phyloP scores from a whole-genome alignment of 2,797 vertebrate genomes.

The Rhadinocentrus ornatus region DNA sequence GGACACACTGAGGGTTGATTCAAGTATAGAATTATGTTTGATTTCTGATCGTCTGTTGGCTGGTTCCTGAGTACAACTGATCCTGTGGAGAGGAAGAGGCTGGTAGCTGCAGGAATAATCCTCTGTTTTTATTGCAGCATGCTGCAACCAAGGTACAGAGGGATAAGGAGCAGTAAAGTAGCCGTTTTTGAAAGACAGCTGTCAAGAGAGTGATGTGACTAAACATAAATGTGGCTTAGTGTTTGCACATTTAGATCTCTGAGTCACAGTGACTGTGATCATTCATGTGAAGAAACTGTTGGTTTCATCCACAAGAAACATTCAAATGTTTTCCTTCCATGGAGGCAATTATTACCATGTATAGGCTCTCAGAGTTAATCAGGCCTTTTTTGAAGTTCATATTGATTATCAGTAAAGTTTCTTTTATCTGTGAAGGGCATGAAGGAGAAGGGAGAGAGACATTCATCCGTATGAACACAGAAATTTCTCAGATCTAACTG shows the following conservation, averaged over 20 bases:
- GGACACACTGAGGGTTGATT: background rate
- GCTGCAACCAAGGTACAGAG: constrained; percentile 17
- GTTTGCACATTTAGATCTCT: constrained; percentile 1
- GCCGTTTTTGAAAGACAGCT: constrained; percentile 14
- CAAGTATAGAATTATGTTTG: constrained; percentile 4
- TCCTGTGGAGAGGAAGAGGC: background rate
- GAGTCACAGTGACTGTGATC: background rate
- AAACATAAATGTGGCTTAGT: background rate
- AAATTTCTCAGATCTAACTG: constrained; percentile 1
- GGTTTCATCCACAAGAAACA: constrained; percentile 12
- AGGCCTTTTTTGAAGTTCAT: constrained; percentile 4
- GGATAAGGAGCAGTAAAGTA: background rate
- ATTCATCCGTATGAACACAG: background rate
- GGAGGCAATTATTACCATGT: constrained; percentile 7
- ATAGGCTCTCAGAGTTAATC: constrained; percentile 16
- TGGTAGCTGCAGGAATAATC: background rate
- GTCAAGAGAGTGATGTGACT: constrained; percentile 13
- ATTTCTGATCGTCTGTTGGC: constrained; percentile 10
- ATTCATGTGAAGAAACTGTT: background rate
- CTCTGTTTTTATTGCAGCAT: constrained; percentile 12
- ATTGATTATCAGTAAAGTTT: constrained; percentile 38
- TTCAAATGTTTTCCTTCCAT: constrained; percentile 6
- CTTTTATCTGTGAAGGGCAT: constrained; percentile 34
- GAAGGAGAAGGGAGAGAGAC: background rate
- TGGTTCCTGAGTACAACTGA: constrained; percentile 14